Evolutionary conservation across 2,888 invertebrate genomes (phyloP), one percentile per base, ranked within the genome.

Genomic region (Prenolepis imparis): DNA sequence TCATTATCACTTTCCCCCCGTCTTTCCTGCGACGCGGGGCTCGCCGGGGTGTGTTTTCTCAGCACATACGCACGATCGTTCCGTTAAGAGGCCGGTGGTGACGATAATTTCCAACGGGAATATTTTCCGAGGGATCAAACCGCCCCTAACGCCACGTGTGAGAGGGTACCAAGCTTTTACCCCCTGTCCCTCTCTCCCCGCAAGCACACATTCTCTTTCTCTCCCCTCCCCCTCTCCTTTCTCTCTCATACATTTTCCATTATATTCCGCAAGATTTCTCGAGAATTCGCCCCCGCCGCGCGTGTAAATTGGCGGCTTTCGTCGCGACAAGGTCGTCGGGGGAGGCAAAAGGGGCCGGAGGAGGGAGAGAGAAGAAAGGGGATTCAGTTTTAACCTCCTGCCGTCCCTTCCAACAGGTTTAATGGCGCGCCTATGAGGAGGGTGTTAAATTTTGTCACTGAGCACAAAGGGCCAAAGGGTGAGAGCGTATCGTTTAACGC

Each of bases 241-340:
- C 15, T 18, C 75, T 86, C 87, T 80, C 86, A 84, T 72, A 83
- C 84, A 86, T 91, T 91, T 90, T 87, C 90, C 88, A 89, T 89
- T 90, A 90, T 70, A 84, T 70, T 75, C 88, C 88, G 84, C 84
- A 90, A 90, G 87, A 90, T 88, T 86, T 87, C 86, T 86, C 86
- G 83, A 61, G 78, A 66, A 81, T 68, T 82, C 84, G 59, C 64
- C 61, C 73, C 63, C 72, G 82, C 68, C 73, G 67, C 67, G 80
- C 85, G 85, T 82, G 84, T 86, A 91, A 90, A 90, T 90, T 90
- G 89, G 87, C 89, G 89, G 88, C 87, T 90, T 91, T 87, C 90
- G 87, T 83, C 86, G 86, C 81, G 83, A 80, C 82, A 59, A 84
- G 74, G 82, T 21, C 80, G 83, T 72, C 68, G 84, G 84, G 83